Conservation (phyloP, 2,113 vertebrate species). For the Zosterops hypoxanthus region DNA sequence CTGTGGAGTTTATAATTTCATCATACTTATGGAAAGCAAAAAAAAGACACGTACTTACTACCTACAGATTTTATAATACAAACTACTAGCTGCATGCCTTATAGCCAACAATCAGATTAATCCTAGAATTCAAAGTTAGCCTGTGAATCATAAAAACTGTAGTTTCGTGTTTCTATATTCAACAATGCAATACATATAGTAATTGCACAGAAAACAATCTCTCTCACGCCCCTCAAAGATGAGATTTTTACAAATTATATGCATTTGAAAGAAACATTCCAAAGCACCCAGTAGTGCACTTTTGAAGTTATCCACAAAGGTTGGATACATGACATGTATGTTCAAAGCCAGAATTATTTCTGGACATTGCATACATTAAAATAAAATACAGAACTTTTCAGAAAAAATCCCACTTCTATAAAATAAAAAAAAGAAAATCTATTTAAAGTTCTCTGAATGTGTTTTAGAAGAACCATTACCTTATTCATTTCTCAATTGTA, state of each 20-base stretch:
- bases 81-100: background rate
- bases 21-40: background rate
- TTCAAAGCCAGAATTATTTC: background rate
- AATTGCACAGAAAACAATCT: background rate
- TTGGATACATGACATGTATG: background rate
- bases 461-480: no score
- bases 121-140: background rate
- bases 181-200: background rate
- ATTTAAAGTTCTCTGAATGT: no score
- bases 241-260: background rate
- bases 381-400: background rate
- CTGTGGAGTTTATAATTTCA: background rate
- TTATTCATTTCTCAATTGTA: no score
- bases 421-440: background rate
- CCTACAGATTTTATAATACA: slow-evolving; percentile 9
- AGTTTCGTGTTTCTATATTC: background rate
- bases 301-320: background rate
- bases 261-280: background rate
- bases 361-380: background rate
- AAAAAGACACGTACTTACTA: background rate
- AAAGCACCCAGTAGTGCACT: background rate
- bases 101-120: background rate
- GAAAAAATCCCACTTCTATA: background rate
- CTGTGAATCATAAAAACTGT: background rate
- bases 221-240: background rate